Conservation (phyloP, 2,888 invertebrate species). For the Meloe dianella region DNA sequence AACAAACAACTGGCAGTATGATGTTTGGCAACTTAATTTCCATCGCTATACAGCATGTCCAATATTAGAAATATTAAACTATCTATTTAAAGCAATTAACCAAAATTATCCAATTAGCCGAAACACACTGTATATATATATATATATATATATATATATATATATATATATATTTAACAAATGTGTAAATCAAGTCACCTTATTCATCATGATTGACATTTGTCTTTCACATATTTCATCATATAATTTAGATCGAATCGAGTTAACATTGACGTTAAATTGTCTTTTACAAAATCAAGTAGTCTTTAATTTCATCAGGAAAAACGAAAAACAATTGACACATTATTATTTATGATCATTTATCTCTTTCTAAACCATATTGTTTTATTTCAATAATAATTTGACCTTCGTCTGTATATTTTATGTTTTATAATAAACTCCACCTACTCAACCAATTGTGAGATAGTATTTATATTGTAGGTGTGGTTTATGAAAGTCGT, state of each 20-base stretch:
- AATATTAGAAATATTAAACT: too few species aligned
- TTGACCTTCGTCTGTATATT: slow-evolving; percentile 3
- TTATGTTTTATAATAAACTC: background rate
- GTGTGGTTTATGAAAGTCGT: background rate
- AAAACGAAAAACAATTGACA: too few species aligned
- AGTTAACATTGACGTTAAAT: too few species aligned
- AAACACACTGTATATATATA: too few species aligned
- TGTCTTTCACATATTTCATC: background rate
- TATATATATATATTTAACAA: too few species aligned
- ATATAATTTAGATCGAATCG: background rate
- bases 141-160: too few species aligned
- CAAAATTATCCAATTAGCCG: background rate
- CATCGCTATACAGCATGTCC: background rate
- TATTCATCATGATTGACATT: slow-evolving; percentile 1
- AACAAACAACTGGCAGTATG: background rate
- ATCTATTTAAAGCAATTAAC: too few species aligned
- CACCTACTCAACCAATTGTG: background rate
- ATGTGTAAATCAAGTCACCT: too few species aligned
- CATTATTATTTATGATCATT: too few species aligned
- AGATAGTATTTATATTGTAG: background rate
- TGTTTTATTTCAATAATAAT: background rate
- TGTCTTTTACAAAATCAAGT: too few species aligned
- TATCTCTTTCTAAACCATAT: too few species aligned
- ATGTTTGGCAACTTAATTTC: slow-evolving; percentile 16
- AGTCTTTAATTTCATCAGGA: too few species aligned